phyloP scores from a whole-genome alignment of 2,888 invertebrate species.

The Leucoptera coffeella region DNA sequence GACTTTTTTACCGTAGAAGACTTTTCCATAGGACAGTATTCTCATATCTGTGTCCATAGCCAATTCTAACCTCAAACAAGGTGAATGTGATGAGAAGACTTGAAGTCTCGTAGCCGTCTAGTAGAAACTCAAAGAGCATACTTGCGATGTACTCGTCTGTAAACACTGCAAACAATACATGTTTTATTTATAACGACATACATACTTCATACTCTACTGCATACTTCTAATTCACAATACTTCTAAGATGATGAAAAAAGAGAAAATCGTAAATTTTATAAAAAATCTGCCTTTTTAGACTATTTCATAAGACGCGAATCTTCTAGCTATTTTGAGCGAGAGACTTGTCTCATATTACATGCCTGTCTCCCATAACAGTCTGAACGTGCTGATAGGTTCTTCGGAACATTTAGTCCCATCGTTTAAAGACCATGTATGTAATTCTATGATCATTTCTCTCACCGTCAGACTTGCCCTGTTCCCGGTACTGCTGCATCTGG shows the following conservation, averaged over 20 bases:
- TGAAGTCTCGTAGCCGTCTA: conserved; percentile 15
- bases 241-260: background rate
- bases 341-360: no score
- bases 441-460: no score
- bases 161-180: conserved; percentile 7
- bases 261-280: background rate
- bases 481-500: conserved; percentile 4
- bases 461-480: conserved; percentile 5
- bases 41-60: no score
- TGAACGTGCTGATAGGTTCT: no score
- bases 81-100: conserved; percentile 10
- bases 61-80: conserved; percentile 10
- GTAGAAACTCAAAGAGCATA: conserved; percentile 11
- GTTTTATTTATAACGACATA: background rate
- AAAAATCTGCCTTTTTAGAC: background rate
- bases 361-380: no score
- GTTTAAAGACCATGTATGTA: no score
- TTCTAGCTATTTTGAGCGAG: no score
- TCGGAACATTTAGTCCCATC: no score
- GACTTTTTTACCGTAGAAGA: no score
- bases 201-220: background rate
- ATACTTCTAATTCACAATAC: background rate
- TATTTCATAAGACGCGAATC: background rate
- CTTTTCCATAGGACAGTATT: no score
- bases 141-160: conserved; percentile 12